phyloP scores from a whole-genome alignment of 2,888 invertebrate species.

The Epiblema foenella region DNA sequence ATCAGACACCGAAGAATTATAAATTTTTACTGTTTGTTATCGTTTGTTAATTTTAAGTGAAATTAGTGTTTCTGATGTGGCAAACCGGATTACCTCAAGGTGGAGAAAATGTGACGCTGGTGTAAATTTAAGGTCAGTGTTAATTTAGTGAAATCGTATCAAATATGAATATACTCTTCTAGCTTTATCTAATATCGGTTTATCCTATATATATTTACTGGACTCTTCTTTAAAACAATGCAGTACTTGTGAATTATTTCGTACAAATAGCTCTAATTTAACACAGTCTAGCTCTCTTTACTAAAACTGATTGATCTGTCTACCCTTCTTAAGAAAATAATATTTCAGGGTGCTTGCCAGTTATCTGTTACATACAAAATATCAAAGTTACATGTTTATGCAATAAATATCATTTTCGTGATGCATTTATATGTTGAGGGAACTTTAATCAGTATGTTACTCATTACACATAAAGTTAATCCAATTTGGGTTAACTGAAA shows the following conservation, averaged over 20 bases:
- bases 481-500: too few species aligned
- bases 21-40: conserved; percentile 55
- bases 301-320: neutral
- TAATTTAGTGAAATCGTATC: conserved; percentile 47
- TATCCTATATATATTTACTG: neutral
- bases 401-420: neutral
- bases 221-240: neutral
- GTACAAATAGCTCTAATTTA: neutral
- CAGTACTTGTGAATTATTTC: neutral
- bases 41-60: conserved; percentile 67
- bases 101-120: conserved; percentile 78
- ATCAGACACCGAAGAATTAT: conserved; percentile 56
- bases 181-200: neutral
- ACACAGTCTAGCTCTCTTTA: neutral
- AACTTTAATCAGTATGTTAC: neutral
- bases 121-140: conserved; percentile 80
- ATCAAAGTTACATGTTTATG: neutral
- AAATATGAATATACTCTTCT: neutral
- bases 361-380: neutral
- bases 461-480: too few species aligned
- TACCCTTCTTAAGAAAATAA: neutral
- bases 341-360: neutral
- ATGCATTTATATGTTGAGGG: neutral
- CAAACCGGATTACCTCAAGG: conserved; percentile 78
- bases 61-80: conserved; percentile 78